Percentiles rank a stretch among this genome's conserved stretches.
Conservation (phyloP, 1,140 invertebrate species). For the Plutomurus gul region DNA sequence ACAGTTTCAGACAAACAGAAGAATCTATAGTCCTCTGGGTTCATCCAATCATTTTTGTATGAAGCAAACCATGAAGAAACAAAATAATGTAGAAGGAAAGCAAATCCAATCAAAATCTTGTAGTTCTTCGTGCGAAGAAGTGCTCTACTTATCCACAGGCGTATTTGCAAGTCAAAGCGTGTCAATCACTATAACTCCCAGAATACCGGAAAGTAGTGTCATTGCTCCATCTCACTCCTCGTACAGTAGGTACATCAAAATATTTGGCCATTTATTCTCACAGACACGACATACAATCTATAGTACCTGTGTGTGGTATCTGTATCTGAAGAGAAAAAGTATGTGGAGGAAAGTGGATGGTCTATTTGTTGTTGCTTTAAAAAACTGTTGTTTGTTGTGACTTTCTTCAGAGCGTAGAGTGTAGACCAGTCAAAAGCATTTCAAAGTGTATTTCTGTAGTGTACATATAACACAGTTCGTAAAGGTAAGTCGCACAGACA, state of each 20-base stretch:
- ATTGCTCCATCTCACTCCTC: background rate
- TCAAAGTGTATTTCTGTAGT: too few species aligned
- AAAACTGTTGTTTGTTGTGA: too few species aligned
- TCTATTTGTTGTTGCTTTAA: background rate
- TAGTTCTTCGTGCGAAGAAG: background rate
- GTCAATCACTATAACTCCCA: conserved; percentile 9
- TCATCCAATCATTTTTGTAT: background rate
- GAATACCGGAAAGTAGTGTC: background rate
- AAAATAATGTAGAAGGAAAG: background rate
- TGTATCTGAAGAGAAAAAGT: background rate
- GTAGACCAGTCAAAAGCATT: too few species aligned
- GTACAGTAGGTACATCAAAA: background rate
- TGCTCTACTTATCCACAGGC: background rate
- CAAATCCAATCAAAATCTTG: conserved; percentile 16
- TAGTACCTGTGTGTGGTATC: background rate
- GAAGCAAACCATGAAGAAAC: background rate
- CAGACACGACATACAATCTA: background rate
- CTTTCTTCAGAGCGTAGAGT: too few species aligned
- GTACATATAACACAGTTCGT: too few species aligned
- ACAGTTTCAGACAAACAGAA: too few species aligned
- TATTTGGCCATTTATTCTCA: background rate
- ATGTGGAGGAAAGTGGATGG: background rate
- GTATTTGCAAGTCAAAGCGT: conserved; percentile 23
- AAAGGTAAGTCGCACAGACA: too few species aligned
- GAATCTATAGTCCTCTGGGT: background rate